Conservation (phyloP, 1,140 invertebrate species). For the Cotesia vestalis region DNA sequence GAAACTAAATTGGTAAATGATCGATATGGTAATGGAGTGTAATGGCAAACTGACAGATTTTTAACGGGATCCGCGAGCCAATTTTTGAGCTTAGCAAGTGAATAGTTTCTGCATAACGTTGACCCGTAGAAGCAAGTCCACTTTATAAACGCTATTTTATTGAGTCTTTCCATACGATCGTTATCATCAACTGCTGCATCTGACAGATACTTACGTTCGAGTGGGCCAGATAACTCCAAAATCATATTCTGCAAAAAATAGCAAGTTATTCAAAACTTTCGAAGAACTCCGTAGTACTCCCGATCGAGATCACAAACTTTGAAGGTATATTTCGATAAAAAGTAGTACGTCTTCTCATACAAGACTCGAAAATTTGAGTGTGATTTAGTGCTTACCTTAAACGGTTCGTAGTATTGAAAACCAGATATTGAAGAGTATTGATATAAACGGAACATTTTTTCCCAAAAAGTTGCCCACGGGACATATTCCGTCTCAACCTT, state of each 20-base stretch:
- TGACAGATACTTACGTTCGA: too few species aligned
- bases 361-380: too few species aligned
- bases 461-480: conserved; percentile 68
- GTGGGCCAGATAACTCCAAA: too few species aligned
- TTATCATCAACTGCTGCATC: conserved; percentile 44
- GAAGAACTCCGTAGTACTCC: too few species aligned
- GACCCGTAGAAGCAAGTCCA: conserved; percentile 74
- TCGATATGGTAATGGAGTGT: too few species aligned
- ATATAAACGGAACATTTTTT: conserved; percentile 71
- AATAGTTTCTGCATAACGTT: conserved; percentile 70
- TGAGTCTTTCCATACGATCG: conserved; percentile 72
- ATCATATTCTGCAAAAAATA: too few species aligned
- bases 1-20: neutral
- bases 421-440: conserved; percentile 61
- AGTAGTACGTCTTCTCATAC: too few species aligned
- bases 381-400: conserved; percentile 37
- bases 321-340: too few species aligned
- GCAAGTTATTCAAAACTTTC: too few species aligned
- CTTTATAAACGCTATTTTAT: conserved; percentile 71
- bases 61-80: conserved; percentile 68
- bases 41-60: conserved; percentile 25
- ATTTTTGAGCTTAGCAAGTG: conserved; percentile 70
- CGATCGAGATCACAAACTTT: too few species aligned
- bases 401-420: conserved; percentile 34
- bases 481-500: conserved; percentile 71